These are phyloP conservation scores for Rattus norvegicus DNA, from an alignment of 2,113 vertebrate species.

Conservation along the genomic window DNA sequence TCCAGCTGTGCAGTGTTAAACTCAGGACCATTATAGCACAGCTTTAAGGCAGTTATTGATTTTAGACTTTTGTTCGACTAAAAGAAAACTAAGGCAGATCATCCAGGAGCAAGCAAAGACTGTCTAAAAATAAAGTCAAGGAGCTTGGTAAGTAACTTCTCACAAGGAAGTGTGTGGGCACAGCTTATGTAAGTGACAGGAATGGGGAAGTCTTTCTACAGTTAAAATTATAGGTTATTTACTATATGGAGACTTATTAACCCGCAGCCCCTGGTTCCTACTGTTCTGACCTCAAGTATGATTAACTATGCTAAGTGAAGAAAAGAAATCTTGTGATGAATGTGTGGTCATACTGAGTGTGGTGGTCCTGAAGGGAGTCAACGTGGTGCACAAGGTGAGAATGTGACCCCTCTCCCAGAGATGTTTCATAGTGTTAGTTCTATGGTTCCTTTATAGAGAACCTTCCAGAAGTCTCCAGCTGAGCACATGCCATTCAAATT, in stretches of 20 bases:
- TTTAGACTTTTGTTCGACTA: slow-evolving; percentile 70
- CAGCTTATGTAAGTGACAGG: slow-evolving; percentile 72
- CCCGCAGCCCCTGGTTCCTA: not conserved
- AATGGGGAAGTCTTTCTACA: slow-evolving; percentile 32
- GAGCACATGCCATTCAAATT: not conserved
- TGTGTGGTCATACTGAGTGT: not conserved
- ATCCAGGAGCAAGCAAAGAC: slow-evolving; percentile 66
- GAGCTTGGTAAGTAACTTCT: slow-evolving; percentile 65
- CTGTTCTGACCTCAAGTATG: not conserved
- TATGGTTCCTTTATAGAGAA: slow-evolving; percentile 19
- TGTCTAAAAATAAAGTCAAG: slow-evolving; percentile 76
- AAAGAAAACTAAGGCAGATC: slow-evolving; percentile 65
- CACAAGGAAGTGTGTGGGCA: slow-evolving; percentile 73
- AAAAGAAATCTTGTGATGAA: not conserved
- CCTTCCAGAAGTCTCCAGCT: slow-evolving; percentile 11
- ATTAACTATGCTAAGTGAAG: not conserved
- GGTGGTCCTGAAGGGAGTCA: not conserved
- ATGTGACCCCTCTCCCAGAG: not conserved
- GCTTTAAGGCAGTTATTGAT: slow-evolving; percentile 74
- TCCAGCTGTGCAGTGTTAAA: slow-evolving; percentile 67
- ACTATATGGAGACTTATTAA: slow-evolving; percentile 46
- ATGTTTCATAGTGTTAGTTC: slow-evolving; percentile 16
- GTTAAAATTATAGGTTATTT: slow-evolving; percentile 56
- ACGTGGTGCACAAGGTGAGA: not conserved
- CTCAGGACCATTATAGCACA: slow-evolving; percentile 52